These are phyloP conservation scores for Rotaria sp. DNA, from an alignment of 2,888 invertebrate genomes.

Conservation along the genomic window DNA sequence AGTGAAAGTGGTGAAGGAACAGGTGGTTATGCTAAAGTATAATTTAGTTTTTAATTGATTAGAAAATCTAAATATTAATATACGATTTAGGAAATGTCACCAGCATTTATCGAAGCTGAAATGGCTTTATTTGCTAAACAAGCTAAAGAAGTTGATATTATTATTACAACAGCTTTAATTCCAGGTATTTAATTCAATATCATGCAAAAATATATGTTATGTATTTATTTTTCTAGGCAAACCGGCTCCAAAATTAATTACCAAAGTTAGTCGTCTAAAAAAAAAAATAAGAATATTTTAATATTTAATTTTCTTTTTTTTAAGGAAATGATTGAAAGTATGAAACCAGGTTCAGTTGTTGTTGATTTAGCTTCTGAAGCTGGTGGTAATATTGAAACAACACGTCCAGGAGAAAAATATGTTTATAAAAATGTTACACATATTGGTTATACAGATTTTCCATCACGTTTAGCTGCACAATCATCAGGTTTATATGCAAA, in stretches of 20 bases:
- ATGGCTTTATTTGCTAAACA: conserved; percentile 78
- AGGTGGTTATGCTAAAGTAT: conserved; percentile 70
- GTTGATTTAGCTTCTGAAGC: conserved; percentile 81
- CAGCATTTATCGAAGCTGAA: conserved; percentile 76
- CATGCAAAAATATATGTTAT: background rate
- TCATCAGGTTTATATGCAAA: conserved; percentile 80
- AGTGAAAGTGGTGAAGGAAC: conserved; percentile 57
- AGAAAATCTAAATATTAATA: background rate
- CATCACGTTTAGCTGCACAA: conserved; percentile 75
- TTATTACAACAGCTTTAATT: conserved; percentile 80
- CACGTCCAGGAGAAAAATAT: conserved; percentile 68
- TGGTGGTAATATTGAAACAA: conserved; percentile 78
- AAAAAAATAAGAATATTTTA: background rate
- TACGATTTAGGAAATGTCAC: conserved; percentile 61
- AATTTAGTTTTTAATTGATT: conserved; percentile 38
- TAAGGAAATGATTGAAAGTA: conserved; percentile 68
- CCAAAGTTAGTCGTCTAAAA: conserved; percentile 57
- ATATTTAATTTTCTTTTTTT: conserved; percentile 30
- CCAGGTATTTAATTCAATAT: conserved; percentile 58
- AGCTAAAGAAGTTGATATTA: conserved; percentile 73
- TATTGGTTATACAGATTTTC: conserved; percentile 75
- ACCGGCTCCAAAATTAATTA: conserved; percentile 71
- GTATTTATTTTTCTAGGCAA: conserved; percentile 52
- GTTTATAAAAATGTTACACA: conserved; percentile 73
- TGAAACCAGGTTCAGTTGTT: conserved; percentile 80